Evolutionary conservation across 2,113 vertebrate genomes (phyloP).

Genomic region (Silurus meridionalis): DNA sequence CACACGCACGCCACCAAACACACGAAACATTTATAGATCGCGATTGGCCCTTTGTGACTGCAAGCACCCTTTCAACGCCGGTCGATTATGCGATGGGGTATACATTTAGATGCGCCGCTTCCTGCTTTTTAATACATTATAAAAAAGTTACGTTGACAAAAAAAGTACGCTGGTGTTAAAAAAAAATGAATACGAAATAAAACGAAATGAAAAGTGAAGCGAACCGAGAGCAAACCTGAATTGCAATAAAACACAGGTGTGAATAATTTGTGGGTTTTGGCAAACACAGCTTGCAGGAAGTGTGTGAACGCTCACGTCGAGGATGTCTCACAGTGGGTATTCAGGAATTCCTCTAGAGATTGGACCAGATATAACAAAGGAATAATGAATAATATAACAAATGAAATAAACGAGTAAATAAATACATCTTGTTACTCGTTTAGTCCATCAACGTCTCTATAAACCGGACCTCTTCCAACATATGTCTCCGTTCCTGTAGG

Average conservation of each 20-base stretch:
- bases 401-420: not conserved
- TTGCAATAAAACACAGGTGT: not conserved
- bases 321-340: not conserved
- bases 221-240: not conserved
- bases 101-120: not conserved
- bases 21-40: slow-evolving; percentile 11
- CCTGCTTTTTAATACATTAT: not conserved
- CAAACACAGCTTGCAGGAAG: not conserved
- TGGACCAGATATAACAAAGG: not conserved
- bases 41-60: not conserved
- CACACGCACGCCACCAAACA: slow-evolving; percentile 28
- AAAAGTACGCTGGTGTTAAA: not conserved
- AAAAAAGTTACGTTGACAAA: not conserved
- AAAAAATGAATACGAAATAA: not conserved
- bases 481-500: slow-evolving; percentile 65
- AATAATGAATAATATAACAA: no score
- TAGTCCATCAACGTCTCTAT: not conserved
- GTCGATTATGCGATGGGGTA: not conserved
- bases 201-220: not conserved
- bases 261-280: not conserved
- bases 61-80: not conserved
- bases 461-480: not conserved
- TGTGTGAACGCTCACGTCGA: not conserved
- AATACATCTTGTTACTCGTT: not conserved
- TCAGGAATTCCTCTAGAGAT: not conserved